phyloP scores from a whole-genome alignment of 23 tunicate species.

The Ciona savignyi region DNA sequence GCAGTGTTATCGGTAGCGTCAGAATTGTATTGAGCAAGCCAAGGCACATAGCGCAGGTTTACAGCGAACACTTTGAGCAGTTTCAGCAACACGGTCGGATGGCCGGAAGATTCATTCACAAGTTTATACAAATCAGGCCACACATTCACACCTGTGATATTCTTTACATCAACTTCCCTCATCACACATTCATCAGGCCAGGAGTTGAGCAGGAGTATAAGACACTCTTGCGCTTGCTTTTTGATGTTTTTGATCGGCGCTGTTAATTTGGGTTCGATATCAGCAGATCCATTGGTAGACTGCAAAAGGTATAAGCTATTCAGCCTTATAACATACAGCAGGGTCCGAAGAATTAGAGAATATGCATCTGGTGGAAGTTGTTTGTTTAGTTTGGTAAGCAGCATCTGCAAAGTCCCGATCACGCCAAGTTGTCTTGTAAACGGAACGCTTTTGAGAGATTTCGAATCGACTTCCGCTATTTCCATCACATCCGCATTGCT shows the following conservation, averaged over 20 bases:
- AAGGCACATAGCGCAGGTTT: slow-evolving; percentile 9
- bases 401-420: slow-evolving; percentile 25
- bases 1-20: background rate
- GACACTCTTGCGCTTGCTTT: slow-evolving; percentile 16
- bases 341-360: slow-evolving; percentile 6
- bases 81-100: slow-evolving; percentile 39
- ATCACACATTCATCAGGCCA: slow-evolving; percentile 37
- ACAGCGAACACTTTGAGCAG: slow-evolving; percentile 29
- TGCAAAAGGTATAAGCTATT: background rate
- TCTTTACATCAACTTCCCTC: slow-evolving; percentile 8
- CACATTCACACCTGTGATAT: slow-evolving; percentile 29
- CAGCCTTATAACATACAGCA: slow-evolving; percentile 5
- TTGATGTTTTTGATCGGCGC: slow-evolving; percentile 15
- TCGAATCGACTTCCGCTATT: background rate
- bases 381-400: slow-evolving; percentile 29
- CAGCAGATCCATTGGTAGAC: background rate
- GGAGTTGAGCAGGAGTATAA: slow-evolving; percentile 14
- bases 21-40: too few relatives aligned
- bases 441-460: slow-evolving; percentile 30
- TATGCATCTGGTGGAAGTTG: slow-evolving; percentile 10
- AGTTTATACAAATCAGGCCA: slow-evolving; percentile 51
- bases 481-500: background rate
- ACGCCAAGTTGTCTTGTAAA: slow-evolving; percentile 55
- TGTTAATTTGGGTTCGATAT: background rate
- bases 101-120: slow-evolving; percentile 51